These are phyloP conservation scores for Coptodon rendalli DNA, from an alignment of 2,113 vertebrate genomes.

Conservation along the genomic window DNA sequence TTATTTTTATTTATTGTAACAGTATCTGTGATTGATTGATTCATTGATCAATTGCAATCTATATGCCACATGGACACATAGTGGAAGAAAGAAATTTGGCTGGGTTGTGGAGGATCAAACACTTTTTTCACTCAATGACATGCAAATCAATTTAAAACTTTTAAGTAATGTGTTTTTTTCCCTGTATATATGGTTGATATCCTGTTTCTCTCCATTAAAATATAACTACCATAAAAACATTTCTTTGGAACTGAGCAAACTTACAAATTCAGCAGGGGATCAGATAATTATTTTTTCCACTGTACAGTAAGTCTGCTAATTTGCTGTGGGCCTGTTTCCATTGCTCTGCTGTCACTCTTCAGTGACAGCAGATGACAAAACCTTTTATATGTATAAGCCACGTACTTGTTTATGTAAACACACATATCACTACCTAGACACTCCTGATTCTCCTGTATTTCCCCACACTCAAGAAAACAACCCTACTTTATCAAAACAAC, in stretches of 20 bases:
- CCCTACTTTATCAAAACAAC: neutral
- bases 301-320: neutral
- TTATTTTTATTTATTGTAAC: neutral
- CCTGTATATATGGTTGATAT: neutral
- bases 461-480: constrained; percentile 13
- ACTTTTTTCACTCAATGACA: neutral
- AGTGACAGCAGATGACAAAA: neutral
- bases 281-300: neutral
- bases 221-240: neutral
- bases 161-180: neutral
- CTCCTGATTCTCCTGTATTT: neutral
- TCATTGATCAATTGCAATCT: neutral
- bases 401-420: constrained; percentile 37
- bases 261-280: neutral
- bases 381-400: neutral
- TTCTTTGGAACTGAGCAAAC: neutral
- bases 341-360: neutral
- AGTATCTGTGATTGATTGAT: neutral
- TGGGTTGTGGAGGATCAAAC: neutral
- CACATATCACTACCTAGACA: constrained; percentile 33
- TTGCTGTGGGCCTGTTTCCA: neutral
- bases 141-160: neutral
- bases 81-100: neutral
- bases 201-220: neutral
- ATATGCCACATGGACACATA: neutral